Evolutionary conservation across 2,888 invertebrate species (phyloP), one percentile per base, ranked within the genome.

Genomic region (Leucoma salicis): DNA sequence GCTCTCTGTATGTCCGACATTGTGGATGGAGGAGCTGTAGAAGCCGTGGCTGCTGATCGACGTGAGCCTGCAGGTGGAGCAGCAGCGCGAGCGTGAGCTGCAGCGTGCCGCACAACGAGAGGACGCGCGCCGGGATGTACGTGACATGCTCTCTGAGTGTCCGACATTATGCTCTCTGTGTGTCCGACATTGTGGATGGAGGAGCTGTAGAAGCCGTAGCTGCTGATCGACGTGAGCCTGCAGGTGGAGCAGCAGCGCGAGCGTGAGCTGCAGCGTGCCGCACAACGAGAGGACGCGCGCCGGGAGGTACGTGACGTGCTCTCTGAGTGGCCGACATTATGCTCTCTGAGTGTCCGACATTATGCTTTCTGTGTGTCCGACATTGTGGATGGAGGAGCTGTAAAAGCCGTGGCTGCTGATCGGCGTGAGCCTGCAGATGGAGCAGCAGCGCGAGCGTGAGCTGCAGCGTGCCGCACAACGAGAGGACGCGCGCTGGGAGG

Each of bases 21-120:
- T n/a, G n/a, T n/a, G n/a, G n/a, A n/a, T n/a, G n/a, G 97, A 97
- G 72, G 95, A 94, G 69, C 92, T 94, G 71, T 96, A 97, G 82
- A 93, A 92, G 77, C 97, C 97, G 38, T 94, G 95, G 65, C 92
- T 96, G 55, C 90, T 97, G 39, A 93, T 97, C 56, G 93, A 93
- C 79, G 93, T 92, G 5, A 92, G 91, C 66, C 81, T 92, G 71
- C 92, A 92, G 66, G 88, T 87, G 50, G 89, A 90, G 65, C 91
- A 90, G 69, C 92, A 93, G 63, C 88, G 91, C 37, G 92, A 92
- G 74, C 85, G 90, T 29, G 92, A 92, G 72, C 79, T 28, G 39
- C 45, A 36, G 90, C 90, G 70, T 75, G 92, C 42, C 45, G 45
- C 37, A 3, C 52, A 46, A 40, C 41, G 61, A 10, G 60, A 75